Evolutionary conservation across 2,113 vertebrate species (phyloP), one percentile per base, ranked within the genome.

Genomic region (Alosa alosa): DNA sequence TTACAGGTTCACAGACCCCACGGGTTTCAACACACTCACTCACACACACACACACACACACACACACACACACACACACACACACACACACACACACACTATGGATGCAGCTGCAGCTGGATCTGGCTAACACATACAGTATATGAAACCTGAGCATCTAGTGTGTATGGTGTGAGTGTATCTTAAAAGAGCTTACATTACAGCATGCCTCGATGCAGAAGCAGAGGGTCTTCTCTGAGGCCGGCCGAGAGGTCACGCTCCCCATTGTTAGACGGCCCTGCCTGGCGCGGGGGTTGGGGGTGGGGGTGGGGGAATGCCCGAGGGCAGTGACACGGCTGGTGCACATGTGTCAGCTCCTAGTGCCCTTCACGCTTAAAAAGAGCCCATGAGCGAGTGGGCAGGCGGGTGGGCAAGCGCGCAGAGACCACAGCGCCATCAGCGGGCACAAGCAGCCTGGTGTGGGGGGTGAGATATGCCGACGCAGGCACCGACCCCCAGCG

Each of bases 341-440:
- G 81, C 81, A 84, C 85, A 52, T 86, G 81, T 81, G 81, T 84
- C 81, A 82, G n/a, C 75, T 52, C 81, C 57, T 7, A 81, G 64
- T 81, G 85, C 85, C 86, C 44, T 89, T 84, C 82, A 90, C 81
- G 87, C 84, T 88, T 84, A 86, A 85, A 72, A 87, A 60, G 81
- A 84, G 68, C 49, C 87, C 87, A 39, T 60, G 68, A 84, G 72
- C 60, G 75, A 57, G 41, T 20, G 36, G 49, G 57, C 57, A 36
- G 8, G 64, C 10, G 25, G 10, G 64, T 1, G 25, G 8, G 64
- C 2, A 25, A 31, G 64, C 10, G 64, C 25, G 31, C 64, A 31
- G 81, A 46, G 0, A 81, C 17, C 41, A 15, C 39, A 31, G 31
- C 11, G 18, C 57, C 36, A 17, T 11, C 60, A 81, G 46, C 81